Conservation (phyloP, 2,113 vertebrate species). For the Cathartes aura region DNA sequence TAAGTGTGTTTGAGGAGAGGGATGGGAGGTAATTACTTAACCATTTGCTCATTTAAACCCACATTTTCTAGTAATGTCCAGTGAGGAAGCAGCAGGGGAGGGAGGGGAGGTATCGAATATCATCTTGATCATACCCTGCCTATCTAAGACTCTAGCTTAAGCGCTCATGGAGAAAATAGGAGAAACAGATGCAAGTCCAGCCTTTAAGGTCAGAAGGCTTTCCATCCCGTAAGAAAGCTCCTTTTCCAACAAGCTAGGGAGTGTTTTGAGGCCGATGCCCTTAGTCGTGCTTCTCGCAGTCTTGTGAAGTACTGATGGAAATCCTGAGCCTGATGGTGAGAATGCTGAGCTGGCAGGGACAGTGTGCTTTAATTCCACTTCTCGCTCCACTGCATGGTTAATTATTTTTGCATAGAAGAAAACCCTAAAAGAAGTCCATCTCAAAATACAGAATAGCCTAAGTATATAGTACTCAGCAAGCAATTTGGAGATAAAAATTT, state of each 20-base stretch:
- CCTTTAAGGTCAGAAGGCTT: neutral
- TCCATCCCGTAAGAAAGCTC: neutral
- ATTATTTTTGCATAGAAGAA: constrained; percentile 17
- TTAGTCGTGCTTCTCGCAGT: neutral
- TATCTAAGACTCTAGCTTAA: neutral
- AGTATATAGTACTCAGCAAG: neutral
- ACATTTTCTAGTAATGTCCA: neutral
- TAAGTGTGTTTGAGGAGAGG: neutral
- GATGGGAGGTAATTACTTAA: neutral
- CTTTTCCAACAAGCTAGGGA: neutral
- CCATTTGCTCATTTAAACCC: neutral
- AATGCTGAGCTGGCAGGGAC: neutral
- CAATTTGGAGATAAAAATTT: neutral
- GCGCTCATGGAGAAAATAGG: neutral
- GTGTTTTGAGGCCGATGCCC: neutral
- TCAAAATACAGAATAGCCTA: neutral
- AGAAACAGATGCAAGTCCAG: neutral
- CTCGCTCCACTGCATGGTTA: neutral
- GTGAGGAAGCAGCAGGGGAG: neutral
- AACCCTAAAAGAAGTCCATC: neutral
- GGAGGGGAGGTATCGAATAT: rapidly evolving
- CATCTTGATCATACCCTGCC: neutral
- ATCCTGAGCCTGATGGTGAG: neutral
- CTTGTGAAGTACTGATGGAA: neutral
- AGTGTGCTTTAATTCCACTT: neutral